Base-by-base conservation (phyloP, 37 sponge, comb jelly and placozoan species). In the Amphimedon queenslandica region DNA sequence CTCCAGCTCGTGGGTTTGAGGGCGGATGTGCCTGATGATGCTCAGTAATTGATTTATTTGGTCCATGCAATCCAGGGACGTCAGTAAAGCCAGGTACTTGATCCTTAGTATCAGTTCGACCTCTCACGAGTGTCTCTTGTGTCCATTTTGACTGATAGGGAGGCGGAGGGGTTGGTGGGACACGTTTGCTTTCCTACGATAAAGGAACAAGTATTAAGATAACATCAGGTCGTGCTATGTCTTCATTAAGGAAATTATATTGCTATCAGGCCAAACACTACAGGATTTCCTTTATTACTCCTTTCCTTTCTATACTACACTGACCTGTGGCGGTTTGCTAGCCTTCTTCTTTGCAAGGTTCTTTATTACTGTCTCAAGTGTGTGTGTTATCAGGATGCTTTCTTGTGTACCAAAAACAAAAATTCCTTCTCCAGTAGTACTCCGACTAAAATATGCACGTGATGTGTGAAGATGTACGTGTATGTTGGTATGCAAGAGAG, bases 321-420 rank as follows among this genome's bases (percentile, higher is more conserved):
- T 47, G 8, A 47, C 53, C 53, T 47, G 53, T 47, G 8, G 53
- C 8, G 53, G 13, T 47, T 47, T 47, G n/a, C n/a, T n/a, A n/a
- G n/a, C n/a, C 53, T 47, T 47, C 21, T 60, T 13, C 5, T 60
- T n/a, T 11, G 61, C 61, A 13, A 60, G 21, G 27, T 6, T 6
- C 23, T 60, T 25, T n/a, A 85, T 74, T 3, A 85, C 63, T 20
- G 85, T 79, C 53, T 78, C 85, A 36, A 85, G 68, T 47, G 85
- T 80, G 40, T 85, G 74, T 2, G 85, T 85, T n/a, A 85, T 79
- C 55, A 75, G 64, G 25, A 85, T 70, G 58, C 85, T 85, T 47
- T 74, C 70, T 0, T 21, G n/a, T 31, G 39, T 57, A 39, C 42
- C 58, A 51, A 85, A 85, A 8, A 43, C 16, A 51, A 77, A 85